Evolutionary conservation across 2,113 vertebrate genomes (phyloP).

Genomic region (Melanostigma gelatinosum): DNA sequence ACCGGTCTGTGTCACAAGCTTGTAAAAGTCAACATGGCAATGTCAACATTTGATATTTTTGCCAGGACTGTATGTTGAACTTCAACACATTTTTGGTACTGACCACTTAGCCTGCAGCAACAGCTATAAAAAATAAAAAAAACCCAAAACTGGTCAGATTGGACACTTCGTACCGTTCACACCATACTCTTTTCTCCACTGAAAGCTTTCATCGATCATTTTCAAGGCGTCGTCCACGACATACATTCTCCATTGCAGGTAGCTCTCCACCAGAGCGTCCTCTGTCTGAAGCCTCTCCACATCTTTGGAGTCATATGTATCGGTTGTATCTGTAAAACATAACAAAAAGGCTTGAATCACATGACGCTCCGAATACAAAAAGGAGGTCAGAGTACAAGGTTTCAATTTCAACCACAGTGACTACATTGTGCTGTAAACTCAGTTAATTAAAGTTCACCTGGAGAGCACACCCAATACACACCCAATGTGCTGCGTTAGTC

Average conservation of each 20-base stretch:
- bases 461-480: background rate
- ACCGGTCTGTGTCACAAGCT: conserved; percentile 33
- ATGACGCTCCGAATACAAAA: conserved; percentile 6
- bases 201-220: conserved; percentile 97
- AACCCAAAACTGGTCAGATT: background rate
- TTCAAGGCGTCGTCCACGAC: conserved; percentile 91
- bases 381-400: background rate
- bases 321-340: conserved; percentile 84
- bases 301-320: conserved; percentile 93
- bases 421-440: background rate
- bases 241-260: conserved; percentile 88
- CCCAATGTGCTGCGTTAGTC: background rate
- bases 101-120: background rate
- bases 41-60: conserved; percentile 31
- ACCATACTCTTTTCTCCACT: conserved; percentile 92
- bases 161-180: conserved; percentile 88
- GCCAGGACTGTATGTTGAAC: background rate
- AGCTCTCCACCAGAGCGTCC: conserved; percentile 87
- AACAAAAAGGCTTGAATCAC: conserved; percentile 16
- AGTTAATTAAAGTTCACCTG: background rate
- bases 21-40: conserved; percentile 29
- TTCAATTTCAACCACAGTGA: conserved; percentile 11
- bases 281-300: conserved; percentile 91
- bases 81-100: background rate
- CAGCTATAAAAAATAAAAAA: background rate